Evolutionary conservation across 1,140 invertebrate species (phyloP).

Genomic region (Trypoxylus dichotomus): DNA sequence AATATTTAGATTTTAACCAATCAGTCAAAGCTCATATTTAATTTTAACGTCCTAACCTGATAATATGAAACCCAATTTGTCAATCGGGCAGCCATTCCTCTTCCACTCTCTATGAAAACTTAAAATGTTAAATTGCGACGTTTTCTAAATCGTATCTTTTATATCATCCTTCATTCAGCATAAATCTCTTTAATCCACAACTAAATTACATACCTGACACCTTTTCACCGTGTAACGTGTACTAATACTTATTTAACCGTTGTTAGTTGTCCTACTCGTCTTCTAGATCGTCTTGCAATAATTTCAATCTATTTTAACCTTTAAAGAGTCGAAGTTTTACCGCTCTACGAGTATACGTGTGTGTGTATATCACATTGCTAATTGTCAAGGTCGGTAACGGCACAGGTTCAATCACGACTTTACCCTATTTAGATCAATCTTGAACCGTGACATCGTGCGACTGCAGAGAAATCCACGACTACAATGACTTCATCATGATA

Average conservation of each 20-base stretch:
- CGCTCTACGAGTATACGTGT: neutral
- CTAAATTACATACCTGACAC: too few relatives aligned
- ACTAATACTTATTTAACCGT: neutral
- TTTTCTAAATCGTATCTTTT: too few relatives aligned
- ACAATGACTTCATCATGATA: constrained; percentile 43
- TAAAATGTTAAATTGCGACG: too few relatives aligned
- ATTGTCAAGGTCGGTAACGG: constrained; percentile 42
- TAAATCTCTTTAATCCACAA: too few relatives aligned
- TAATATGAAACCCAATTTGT: too few relatives aligned
- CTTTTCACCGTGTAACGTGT: too few relatives aligned
- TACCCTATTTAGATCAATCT: constrained; percentile 44
- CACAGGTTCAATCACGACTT: constrained; percentile 41
- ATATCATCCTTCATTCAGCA: too few relatives aligned
- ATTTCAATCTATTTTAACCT: constrained; percentile 29
- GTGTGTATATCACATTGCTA: constrained; percentile 27
- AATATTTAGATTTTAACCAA: too few relatives aligned
- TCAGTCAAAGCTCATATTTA: too few relatives aligned
- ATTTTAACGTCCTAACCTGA: too few relatives aligned
- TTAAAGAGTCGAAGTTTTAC: constrained; percentile 13
- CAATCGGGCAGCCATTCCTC: too few relatives aligned
- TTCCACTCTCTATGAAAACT: too few relatives aligned
- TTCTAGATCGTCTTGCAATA: neutral
- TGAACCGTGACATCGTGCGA: constrained; percentile 39
- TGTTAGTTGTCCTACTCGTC: neutral
- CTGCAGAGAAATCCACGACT: constrained; percentile 35